These are phyloP conservation scores for Philopotamus ludificatus DNA, from an alignment of 1,140 invertebrate species.

Conservation along the genomic window DNA sequence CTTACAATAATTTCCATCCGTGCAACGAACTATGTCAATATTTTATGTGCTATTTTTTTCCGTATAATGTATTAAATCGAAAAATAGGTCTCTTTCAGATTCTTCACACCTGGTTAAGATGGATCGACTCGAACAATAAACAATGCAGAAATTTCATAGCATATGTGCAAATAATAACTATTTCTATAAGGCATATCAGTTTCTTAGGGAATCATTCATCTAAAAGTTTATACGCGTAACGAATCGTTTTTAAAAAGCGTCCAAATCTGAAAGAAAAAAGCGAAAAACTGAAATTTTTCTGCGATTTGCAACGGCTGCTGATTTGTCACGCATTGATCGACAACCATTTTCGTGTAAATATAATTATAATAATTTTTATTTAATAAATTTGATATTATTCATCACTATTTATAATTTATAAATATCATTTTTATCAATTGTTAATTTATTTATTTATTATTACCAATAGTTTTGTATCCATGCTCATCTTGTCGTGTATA, in stretches of 20 bases:
- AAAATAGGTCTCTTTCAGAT: conserved; percentile 21
- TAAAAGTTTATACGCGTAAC: conserved; percentile 39
- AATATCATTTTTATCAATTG: neutral
- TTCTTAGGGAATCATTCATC: conserved; percentile 33
- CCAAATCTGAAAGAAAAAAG: conserved; percentile 42
- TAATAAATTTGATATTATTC: neutral
- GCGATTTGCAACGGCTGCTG: conserved; percentile 37
- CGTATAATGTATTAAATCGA: neutral
- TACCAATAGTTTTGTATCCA: conserved; percentile 8
- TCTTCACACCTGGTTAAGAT: conserved; percentile 40
- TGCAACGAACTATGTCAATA: neutral
- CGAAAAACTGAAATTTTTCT: conserved; percentile 42
- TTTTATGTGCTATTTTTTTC: neutral
- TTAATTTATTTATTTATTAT: neutral
- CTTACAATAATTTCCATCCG: too few species aligned
- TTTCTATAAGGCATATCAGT: neutral
- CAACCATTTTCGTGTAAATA: conserved; percentile 10
- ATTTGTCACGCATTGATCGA: conserved; percentile 30
- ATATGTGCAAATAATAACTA: conserved; percentile 30
- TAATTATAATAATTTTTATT: neutral
- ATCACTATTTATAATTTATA: neutral
- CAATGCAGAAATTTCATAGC: conserved; percentile 33
- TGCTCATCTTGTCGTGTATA: neutral
- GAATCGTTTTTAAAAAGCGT: conserved; percentile 42
- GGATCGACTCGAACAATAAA: conserved; percentile 3